Conservation (phyloP, 2,888 invertebrate species). For the Leptura quadrifasciata region DNA sequence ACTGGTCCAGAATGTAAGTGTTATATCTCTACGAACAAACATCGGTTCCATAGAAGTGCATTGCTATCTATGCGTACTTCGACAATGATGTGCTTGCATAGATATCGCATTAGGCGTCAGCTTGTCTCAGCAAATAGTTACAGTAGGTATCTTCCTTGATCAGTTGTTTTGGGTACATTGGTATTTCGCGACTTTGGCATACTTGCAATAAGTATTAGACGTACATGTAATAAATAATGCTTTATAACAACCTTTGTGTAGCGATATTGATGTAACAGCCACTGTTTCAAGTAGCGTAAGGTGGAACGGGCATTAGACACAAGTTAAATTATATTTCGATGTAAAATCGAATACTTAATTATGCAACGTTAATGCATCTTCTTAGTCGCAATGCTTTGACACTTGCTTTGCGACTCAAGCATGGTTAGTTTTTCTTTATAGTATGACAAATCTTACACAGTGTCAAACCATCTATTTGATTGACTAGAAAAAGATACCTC, state of each 20-base stretch:
- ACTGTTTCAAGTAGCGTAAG: not conserved
- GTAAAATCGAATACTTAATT: too few relatives aligned
- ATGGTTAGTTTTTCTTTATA: too few relatives aligned
- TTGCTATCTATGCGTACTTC: not conserved
- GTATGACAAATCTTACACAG: too few relatives aligned
- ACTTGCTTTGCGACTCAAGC: too few relatives aligned
- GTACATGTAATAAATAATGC: not conserved
- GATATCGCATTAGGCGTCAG: not conserved
- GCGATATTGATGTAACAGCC: not conserved
- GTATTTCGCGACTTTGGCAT: not conserved
- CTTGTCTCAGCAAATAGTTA: not conserved
- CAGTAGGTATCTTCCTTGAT: not conserved
- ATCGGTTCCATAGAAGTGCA: not conserved
- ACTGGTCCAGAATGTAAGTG: constrained; percentile 32
- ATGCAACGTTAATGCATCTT: too few relatives aligned
- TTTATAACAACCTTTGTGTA: not conserved
- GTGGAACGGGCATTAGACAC: too few relatives aligned
- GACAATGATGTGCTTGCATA: not conserved
- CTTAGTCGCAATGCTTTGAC: too few relatives aligned
- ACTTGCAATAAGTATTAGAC: not conserved
- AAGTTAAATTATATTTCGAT: too few relatives aligned
- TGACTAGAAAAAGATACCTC: too few relatives aligned
- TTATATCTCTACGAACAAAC: constrained; percentile 1
- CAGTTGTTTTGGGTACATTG: not conserved
- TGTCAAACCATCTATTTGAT: too few relatives aligned